Evolutionary conservation across 1,140 invertebrate species (phyloP).

Genomic region (Drosophila arizonae): DNA sequence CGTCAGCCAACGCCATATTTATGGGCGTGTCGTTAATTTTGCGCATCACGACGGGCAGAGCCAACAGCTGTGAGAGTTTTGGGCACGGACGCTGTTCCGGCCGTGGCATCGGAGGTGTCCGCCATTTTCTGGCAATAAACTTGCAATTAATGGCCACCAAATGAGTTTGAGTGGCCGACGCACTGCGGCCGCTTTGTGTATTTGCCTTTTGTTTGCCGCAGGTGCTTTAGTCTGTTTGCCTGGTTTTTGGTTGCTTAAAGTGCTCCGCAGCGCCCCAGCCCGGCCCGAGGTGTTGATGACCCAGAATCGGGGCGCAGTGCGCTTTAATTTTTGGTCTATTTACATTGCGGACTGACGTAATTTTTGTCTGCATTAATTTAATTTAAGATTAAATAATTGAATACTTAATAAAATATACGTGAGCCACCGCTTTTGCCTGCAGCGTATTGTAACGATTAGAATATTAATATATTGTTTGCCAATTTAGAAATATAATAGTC

Average conservation of each 20-base stretch:
- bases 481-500: neutral
- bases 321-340: constrained; percentile 11
- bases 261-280: too few relatives aligned
- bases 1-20: constrained; percentile 25
- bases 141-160: constrained; percentile 61
- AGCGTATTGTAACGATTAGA: neutral
- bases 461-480: neutral
- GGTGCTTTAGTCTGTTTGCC: constrained; percentile 24
- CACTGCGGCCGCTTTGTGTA: constrained; percentile 21
- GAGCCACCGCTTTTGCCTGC: neutral
- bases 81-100: neutral
- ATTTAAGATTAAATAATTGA: constrained; percentile 1
- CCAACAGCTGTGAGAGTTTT: constrained; percentile 12
- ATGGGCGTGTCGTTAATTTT: constrained; percentile 60
- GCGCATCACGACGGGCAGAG: constrained; percentile 35
- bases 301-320: constrained; percentile 12
- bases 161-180: constrained; percentile 54
- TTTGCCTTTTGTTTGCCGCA: constrained; percentile 29
- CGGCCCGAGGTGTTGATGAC: constrained; percentile 11
- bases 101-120: constrained; percentile 17
- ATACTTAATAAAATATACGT: neutral
- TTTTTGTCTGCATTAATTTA: neutral
- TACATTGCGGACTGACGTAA: neutral
- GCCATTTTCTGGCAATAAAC: constrained; percentile 67
- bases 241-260: neutral